Conservation (phyloP, 2,888 invertebrate species). For the Parthenolecanium corni region DNA sequence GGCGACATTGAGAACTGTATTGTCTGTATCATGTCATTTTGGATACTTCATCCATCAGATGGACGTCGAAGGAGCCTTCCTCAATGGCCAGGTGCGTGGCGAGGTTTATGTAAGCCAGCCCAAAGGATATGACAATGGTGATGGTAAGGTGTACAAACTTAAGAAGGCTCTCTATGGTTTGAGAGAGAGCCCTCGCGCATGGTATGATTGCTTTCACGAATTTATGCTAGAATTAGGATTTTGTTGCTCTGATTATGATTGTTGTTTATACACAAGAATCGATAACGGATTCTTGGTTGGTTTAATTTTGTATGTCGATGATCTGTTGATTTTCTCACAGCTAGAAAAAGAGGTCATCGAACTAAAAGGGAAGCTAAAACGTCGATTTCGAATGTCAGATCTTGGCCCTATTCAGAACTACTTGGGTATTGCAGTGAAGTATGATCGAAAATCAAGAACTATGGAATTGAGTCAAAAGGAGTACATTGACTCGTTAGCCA, state of each 20-base stretch:
- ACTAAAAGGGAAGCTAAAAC: background rate
- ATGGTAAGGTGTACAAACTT: slow-evolving; percentile 31
- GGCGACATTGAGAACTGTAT: slow-evolving; percentile 21
- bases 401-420: background rate
- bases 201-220: slow-evolving; percentile 29
- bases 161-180: slow-evolving; percentile 33
- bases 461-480: background rate
- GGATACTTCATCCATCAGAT: slow-evolving; percentile 31
- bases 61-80: slow-evolving; percentile 32
- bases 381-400: slow-evolving; percentile 4
- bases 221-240: slow-evolving; percentile 31
- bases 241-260: background rate
- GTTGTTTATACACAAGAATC: background rate
- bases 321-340: slow-evolving; percentile 1
- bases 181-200: slow-evolving; percentile 31
- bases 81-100: slow-evolving; percentile 16
- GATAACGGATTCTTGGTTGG: background rate
- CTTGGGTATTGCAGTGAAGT: background rate
- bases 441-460: background rate
- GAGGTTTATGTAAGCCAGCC: slow-evolving; percentile 30
- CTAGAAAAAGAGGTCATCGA: background rate
- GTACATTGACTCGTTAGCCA: background rate
- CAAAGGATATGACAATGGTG: background rate
- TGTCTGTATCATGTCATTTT: slow-evolving; percentile 28
- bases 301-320: slow-evolving; percentile 7